phyloP scores from a whole-genome alignment of 2,113 vertebrate genomes.

The Perccottus glenii region DNA sequence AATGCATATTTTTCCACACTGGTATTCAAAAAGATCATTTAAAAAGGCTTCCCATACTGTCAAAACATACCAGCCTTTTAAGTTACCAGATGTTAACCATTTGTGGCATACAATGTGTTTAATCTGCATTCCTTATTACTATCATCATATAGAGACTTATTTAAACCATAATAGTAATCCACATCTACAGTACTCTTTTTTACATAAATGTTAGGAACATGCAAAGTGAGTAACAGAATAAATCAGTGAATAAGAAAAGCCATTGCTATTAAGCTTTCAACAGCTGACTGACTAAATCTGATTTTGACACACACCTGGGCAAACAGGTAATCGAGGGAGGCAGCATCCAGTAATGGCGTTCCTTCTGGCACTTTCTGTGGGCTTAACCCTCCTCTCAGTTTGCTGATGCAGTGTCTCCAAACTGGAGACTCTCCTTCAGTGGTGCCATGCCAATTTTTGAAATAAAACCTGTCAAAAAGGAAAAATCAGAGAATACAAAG shows the following conservation, averaged over 20 bases:
- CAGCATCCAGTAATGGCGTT: constrained; percentile 88
- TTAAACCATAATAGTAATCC: too few species aligned
- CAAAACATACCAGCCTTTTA: too few species aligned
- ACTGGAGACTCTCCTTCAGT: constrained; percentile 89
- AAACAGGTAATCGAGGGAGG: constrained; percentile 92
- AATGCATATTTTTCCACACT: neutral
- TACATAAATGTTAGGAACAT: neutral
- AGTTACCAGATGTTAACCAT: too few species aligned
- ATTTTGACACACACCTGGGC: constrained; percentile 82
- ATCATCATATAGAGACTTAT: too few species aligned
- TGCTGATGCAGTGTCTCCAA: constrained; percentile 91
- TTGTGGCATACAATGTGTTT: too few species aligned
- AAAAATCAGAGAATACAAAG: neutral
- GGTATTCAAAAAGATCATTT: neutral
- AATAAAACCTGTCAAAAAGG: constrained; percentile 86
- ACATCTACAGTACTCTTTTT: neutral
- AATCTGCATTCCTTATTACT: too few species aligned
- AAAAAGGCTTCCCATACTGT: too few species aligned
- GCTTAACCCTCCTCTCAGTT: constrained; percentile 79
- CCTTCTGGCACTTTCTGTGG: constrained; percentile 84
- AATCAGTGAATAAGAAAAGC: neutral
- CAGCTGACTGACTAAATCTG: neutral
- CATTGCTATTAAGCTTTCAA: neutral
- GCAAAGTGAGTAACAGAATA: neutral
- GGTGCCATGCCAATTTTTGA: constrained; percentile 96